Base-by-base conservation (phyloP, 2,888 invertebrate genomes). In the Anoplius nigerrimus region DNA sequence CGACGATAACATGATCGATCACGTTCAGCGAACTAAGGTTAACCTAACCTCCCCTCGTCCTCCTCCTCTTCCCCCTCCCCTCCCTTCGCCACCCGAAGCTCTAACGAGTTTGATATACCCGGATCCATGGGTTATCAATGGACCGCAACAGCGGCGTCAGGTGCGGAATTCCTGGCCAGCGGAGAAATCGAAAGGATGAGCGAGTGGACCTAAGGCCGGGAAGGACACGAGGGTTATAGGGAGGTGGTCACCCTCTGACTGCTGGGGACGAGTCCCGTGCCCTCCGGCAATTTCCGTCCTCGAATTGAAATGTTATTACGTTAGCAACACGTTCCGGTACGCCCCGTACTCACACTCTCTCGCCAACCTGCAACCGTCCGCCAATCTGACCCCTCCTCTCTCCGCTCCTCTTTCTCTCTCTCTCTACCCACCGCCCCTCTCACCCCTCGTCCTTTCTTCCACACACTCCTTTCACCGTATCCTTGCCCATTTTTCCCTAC, bases 261-360 rank as follows among this genome's bases (percentile, higher is more conserved):
- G 68, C 71, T 73, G 71, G 76, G 78, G 74, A 69, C 71, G 76
- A 62, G 66, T 71, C 53, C 55, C 69, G 71, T 78, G 75, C 78
- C 82, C 80, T 79, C 74, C 69, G 71, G 86, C 84, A 88, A 88
- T 88, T 88, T 88, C 88, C 88, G 87, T 79, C 72, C 81, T 78
- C 83, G 83, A 87, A 88, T 88, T 84, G 88, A 86, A 88, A 87
- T 85, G 83, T 86, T 87, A 88, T 88, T 88, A 83, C 84, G 82
- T 88, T 87, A 87, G 83, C 74, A 72, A 84, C 81, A 80, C 78
- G 76, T 83, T 79, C 82, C 80, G 78, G 74, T 79, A 11, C 71
- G 66, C 62, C 71, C 53, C 24, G 51, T n/a, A n/a, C 46, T 20
- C 56, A 13, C 55, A 5, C 42, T 56, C 59, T 52, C 42, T n/a